phyloP scores from a whole-genome alignment of 2,797 vertebrate genomes.

The Ficedula albicollis region DNA sequence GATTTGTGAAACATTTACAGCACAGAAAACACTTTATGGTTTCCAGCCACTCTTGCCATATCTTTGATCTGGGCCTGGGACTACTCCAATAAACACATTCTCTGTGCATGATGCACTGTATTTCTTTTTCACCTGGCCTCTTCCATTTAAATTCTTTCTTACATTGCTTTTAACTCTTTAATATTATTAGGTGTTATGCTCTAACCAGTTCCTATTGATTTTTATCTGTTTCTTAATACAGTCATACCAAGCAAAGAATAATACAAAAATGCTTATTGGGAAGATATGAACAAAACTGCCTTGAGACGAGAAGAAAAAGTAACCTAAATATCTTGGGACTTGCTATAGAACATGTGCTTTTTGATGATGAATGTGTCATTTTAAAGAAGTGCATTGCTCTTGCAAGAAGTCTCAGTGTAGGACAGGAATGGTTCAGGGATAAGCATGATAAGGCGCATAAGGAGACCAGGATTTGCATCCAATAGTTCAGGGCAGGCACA shows the following conservation, averaged over 20 bases:
- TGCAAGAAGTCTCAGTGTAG: neutral
- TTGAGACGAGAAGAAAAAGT: neutral
- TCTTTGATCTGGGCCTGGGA: constrained; percentile 59
- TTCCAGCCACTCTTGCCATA: constrained; percentile 10
- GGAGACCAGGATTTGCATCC: neutral
- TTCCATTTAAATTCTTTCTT: constrained; percentile 24
- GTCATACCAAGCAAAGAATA: neutral
- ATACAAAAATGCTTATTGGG: neutral
- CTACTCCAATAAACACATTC: constrained; percentile 52
- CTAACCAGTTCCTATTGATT: neutral
- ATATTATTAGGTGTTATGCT: neutral
- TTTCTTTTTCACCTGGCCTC: constrained; percentile 33
- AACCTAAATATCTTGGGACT: neutral
- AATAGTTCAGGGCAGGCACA: neutral
- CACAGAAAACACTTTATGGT: constrained; percentile 14
- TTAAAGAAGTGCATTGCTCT: neutral
- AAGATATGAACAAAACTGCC: neutral
- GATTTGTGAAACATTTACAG: constrained; percentile 42
- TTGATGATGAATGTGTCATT: neutral
- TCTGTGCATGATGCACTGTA: constrained; percentile 23
- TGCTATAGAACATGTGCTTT: neutral
- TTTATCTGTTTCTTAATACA: neutral
- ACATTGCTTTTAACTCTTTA: neutral
- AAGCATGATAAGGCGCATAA: neutral
- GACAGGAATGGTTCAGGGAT: neutral